Evolutionary conservation across 1,140 invertebrate species (phyloP).

Genomic region (Euwallacea similis): DNA sequence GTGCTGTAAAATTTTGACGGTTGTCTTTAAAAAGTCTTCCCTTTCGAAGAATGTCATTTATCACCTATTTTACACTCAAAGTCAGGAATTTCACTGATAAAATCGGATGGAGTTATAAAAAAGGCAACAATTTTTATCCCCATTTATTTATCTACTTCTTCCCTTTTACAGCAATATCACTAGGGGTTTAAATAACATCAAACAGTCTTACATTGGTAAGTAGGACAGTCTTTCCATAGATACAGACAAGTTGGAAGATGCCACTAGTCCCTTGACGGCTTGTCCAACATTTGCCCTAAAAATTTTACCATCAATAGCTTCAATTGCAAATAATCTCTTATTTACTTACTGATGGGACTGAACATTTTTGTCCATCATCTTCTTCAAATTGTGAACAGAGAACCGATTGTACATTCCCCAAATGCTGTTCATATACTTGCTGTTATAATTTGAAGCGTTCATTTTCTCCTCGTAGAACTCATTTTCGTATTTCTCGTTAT

Average conservation of each 20-base stretch:
- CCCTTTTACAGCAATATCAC: too few species aligned
- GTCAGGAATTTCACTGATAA: too few species aligned
- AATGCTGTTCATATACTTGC: conserved; percentile 86
- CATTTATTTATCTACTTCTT: too few species aligned
- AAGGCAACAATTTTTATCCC: too few species aligned
- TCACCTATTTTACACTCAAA: too few species aligned
- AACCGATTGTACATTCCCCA: conserved; percentile 87
- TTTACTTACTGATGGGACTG: conserved; percentile 22
- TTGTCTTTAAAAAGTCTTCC: too few species aligned
- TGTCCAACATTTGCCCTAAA: conserved; percentile 23
- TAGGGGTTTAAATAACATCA: too few species aligned
- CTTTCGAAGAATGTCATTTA: too few species aligned
- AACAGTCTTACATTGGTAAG: background rate
- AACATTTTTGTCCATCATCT: conserved; percentile 64
- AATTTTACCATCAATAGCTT: background rate
- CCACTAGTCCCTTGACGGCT: conserved; percentile 22
- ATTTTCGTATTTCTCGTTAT: conserved; percentile 53
- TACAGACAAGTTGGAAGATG: conserved; percentile 14
- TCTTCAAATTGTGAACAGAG: conserved; percentile 82
- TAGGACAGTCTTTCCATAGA: conserved; percentile 30
- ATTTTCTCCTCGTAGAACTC: conserved; percentile 47
- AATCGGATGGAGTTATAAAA: too few species aligned
- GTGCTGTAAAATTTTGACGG: too few species aligned
- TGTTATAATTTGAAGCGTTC: conserved; percentile 75
- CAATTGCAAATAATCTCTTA: background rate